Evolutionary conservation across 2,797 vertebrate genomes (phyloP).

Genomic region (Ctenopoma multispine): DNA sequence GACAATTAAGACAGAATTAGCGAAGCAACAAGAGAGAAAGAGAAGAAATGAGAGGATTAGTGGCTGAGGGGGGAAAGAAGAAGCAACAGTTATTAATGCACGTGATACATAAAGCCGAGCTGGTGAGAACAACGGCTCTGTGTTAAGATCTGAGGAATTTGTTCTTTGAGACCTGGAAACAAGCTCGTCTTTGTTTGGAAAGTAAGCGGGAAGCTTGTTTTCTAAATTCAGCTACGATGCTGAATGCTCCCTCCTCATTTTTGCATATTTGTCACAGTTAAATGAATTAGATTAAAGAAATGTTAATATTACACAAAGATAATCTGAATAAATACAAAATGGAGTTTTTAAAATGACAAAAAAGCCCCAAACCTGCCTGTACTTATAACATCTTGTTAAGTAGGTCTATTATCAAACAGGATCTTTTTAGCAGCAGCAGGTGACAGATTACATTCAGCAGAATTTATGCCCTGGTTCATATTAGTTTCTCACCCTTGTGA

Average conservation of each 20-base stretch:
- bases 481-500: background rate
- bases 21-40: slow-evolving; percentile 89
- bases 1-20: slow-evolving; percentile 89
- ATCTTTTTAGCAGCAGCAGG: slow-evolving; percentile 17
- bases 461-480: background rate
- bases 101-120: slow-evolving; percentile 16
- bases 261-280: no score
- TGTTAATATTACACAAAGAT: no score
- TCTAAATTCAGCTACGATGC: background rate
- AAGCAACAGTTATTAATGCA: slow-evolving; percentile 46
- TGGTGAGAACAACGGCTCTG: slow-evolving; percentile 40
- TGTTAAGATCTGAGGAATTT: slow-evolving; percentile 45
- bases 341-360: no score
- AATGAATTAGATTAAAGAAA: no score
- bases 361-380: no score
- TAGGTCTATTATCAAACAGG: no score
- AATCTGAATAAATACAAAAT: no score
- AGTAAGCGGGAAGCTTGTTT: slow-evolving; percentile 5
- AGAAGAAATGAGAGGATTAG: slow-evolving; percentile 82
- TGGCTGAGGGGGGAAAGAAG: slow-evolving; percentile 34
- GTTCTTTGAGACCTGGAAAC: slow-evolving; percentile 33
- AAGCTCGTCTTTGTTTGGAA: slow-evolving; percentile 31
- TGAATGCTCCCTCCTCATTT: no score
- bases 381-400: no score
- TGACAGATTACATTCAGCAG: background rate